phyloP scores from a whole-genome alignment of 2,797 vertebrate genomes.

The Pipistrellus pipistrellus region DNA sequence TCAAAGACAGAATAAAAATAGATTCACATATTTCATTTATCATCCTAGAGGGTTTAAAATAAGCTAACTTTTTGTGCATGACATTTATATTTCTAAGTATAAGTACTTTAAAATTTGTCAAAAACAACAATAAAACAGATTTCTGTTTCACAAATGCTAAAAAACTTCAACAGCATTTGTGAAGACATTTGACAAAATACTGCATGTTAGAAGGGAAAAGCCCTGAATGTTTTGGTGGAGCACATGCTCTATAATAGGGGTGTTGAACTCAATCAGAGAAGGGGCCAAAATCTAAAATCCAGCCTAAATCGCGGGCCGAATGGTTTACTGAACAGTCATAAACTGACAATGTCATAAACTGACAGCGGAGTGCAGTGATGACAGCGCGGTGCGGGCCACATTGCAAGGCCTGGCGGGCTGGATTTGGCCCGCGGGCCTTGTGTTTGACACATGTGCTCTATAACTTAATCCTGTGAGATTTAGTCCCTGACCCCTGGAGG shows the following conservation, averaged over 20 bases:
- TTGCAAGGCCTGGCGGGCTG: too few relatives aligned
- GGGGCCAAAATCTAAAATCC: too few relatives aligned
- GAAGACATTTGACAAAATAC: not conserved
- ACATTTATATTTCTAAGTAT: conserved; percentile 59
- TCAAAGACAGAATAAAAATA: conserved; percentile 54
- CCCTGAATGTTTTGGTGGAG: not conserved
- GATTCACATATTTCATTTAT: conserved; percentile 61
- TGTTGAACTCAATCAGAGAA: too few relatives aligned
- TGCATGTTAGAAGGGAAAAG: not conserved
- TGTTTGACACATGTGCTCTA: too few relatives aligned
- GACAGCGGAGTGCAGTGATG: too few relatives aligned
- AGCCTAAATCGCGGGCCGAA: too few relatives aligned
- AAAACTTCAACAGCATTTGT: conserved; percentile 29
- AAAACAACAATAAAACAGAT: not conserved
- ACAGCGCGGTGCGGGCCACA: too few relatives aligned
- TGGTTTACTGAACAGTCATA: too few relatives aligned
- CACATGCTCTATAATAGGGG: not conserved
- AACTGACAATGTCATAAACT: too few relatives aligned
- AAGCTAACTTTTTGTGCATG: conserved; percentile 40
- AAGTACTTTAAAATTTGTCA: conserved; percentile 48
- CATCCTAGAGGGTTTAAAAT: conserved; percentile 60
- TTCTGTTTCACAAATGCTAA: conserved; percentile 10
- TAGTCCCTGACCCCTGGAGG: not conserved
- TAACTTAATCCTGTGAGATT: not conserved
- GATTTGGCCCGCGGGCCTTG: too few relatives aligned